These are phyloP conservation scores for Spheniscus humboldti DNA, from an alignment of 2,797 vertebrate genomes.

Conservation along the genomic window DNA sequence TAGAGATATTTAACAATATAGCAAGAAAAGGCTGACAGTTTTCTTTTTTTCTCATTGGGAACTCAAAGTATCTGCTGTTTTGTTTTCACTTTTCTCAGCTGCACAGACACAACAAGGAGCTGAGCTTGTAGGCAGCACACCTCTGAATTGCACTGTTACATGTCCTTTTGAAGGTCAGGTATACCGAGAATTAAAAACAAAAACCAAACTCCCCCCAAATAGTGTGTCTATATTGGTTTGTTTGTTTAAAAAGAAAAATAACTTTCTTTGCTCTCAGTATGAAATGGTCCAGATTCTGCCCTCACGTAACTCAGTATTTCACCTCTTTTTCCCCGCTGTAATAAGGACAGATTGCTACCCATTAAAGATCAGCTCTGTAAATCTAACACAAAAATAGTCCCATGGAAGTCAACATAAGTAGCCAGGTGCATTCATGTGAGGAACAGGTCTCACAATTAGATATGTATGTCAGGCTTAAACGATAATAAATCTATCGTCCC, in stretches of 20 bases:
- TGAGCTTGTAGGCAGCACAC: neutral
- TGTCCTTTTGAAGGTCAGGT: conserved; percentile 6
- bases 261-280: neutral
- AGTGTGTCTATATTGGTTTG: neutral
- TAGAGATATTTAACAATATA: conserved; percentile 53
- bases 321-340: neutral
- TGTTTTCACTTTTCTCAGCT: conserved; percentile 27
- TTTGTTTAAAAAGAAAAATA: neutral
- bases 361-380: neutral
- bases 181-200: neutral
- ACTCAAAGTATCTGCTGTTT: conserved; percentile 10
- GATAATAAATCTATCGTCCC: neutral
- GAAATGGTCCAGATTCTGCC: neutral
- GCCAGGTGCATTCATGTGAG: neutral
- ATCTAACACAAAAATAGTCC: neutral
- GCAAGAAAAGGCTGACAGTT: neutral
- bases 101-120: neutral
- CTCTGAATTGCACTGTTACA: neutral
- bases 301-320: neutral
- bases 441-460: neutral
- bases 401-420: neutral
- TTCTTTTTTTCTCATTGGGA: conserved; percentile 7
- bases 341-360: neutral
- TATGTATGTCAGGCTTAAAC: neutral
- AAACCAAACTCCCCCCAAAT: neutral